Evolutionary conservation across 2,888 invertebrate species (phyloP).

Genomic region (Empis stercorea): DNA sequence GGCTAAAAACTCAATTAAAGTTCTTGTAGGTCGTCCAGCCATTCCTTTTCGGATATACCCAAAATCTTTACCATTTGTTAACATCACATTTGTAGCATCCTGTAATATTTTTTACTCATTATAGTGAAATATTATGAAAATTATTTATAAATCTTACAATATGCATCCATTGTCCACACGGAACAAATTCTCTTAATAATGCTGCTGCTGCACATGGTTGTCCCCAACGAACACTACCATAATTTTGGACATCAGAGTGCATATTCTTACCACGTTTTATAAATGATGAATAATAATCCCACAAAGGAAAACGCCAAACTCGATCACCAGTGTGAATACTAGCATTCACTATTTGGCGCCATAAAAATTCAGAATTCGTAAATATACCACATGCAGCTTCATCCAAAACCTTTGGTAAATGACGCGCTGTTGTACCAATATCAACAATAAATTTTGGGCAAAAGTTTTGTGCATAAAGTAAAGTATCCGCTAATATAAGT

Average conservation of each 20-base stretch:
- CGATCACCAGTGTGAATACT: conserved; percentile 62
- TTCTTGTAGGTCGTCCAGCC: conserved; percentile 67
- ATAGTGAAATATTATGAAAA: not conserved
- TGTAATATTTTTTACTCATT: conserved; percentile 10
- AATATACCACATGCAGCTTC: conserved; percentile 58
- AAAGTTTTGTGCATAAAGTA: conserved; percentile 61
- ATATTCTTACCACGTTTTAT: too few relatives aligned
- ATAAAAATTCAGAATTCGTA: conserved; percentile 57
- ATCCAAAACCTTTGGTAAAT: conserved; percentile 48
- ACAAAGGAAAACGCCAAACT: conserved; percentile 74
- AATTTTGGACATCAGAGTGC: conserved; percentile 27
- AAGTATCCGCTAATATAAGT: conserved; percentile 60
- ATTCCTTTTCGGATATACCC: conserved; percentile 50
- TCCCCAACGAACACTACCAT: conserved; percentile 37
- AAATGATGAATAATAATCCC: conserved; percentile 44
- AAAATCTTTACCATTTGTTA: conserved; percentile 48
- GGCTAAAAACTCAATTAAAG: conserved; percentile 56
- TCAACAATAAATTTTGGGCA: conserved; percentile 60
- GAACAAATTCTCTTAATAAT: conserved; percentile 57
- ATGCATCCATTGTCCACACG: conserved; percentile 63
- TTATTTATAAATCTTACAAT: conserved; percentile 37
- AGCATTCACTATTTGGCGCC: conserved; percentile 52
- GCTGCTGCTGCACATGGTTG: conserved; percentile 66
- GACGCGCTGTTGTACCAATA: conserved; percentile 61
- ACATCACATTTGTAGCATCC: conserved; percentile 63